Base-by-base conservation (phyloP, 2,888 invertebrate species). In the Philaethria dido region DNA sequence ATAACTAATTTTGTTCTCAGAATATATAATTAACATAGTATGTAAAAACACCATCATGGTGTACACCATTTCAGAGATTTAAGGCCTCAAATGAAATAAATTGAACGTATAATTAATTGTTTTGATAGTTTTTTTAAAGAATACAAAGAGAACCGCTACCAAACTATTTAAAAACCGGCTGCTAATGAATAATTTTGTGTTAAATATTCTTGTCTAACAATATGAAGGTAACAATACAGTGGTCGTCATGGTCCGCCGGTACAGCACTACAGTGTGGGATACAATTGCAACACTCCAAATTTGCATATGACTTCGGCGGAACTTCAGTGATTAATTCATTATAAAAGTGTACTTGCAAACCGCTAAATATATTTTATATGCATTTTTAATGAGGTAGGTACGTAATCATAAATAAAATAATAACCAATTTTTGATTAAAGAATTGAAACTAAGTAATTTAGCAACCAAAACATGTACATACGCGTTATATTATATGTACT, bases 261-360 rank as follows among this genome's bases (percentile, higher is more conserved):
- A 74, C 70, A 78, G 82, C 39, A 59, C 42, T 50, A 59, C 64
- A 80, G 79, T 86, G 86, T 87, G 84, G 86, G 80, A 78, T 81
- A 84, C 88, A 87, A 87, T 86, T 87, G 88, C 87, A 87, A 76
- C 70, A 70, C 62, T 68, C 71, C 66, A 81, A 84, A 92, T 92
- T 92, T 89, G 90, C 91, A 92, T 91, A 89, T 86, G 83, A 84
- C 82, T 80, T 83, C 82, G 83, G 80, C 81, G 80, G 78, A 79
- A 80, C 72, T 76, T 75, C 76, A 75, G 81, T 82, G 80, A 86
- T 88, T 88, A 87, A 73, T 71, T 72, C 63, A 66, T 71, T 69
- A 73, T 69, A 68, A 73, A 66, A 69, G 52, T 67, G 69, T 68
- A 62, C 48, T 62, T 61, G 69, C 67, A 61, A 59, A 29, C 55